Conservation (phyloP, 92 coral and sea anemone genomes). For the Phenganax subtilis region DNA sequence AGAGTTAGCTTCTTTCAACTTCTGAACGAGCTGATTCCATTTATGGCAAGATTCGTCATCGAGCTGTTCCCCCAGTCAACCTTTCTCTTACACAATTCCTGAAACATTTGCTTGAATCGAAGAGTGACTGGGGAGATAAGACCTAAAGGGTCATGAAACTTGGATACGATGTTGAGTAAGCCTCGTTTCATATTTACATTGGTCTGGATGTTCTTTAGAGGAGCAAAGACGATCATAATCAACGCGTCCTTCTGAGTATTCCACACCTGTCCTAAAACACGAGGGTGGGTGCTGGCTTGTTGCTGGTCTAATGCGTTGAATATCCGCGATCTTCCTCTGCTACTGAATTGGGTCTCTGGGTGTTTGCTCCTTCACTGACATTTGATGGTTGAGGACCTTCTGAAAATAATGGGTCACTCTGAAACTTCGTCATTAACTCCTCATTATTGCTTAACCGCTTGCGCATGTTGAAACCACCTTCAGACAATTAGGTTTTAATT, state of each 20-base stretch:
- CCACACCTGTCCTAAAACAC: conserved; percentile 39
- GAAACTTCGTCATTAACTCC: background rate
- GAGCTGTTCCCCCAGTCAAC: background rate
- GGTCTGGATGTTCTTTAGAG: background rate
- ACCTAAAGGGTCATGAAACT: background rate
- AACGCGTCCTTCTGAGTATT: conserved; percentile 24
- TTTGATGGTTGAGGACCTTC: background rate
- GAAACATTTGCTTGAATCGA: background rate
- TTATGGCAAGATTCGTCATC: background rate
- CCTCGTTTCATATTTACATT: too few species aligned
- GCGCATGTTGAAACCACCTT: conserved; percentile 22
- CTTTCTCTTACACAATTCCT: background rate
- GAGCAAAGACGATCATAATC: background rate
- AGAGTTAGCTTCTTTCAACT: background rate
- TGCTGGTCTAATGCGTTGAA: background rate
- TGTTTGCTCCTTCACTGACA: too few species aligned
- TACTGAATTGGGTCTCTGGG: background rate
- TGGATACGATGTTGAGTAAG: background rate
- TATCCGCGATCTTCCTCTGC: conserved; percentile 1
- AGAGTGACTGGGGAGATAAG: background rate
- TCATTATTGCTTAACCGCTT: conserved; percentile 7
- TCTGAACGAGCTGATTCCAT: background rate
- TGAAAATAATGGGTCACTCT: background rate
- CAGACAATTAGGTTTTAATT: conserved; percentile 11
- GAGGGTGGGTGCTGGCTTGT: background rate